phyloP scores from a whole-genome alignment of 2,113 vertebrate species.

The Actenoides hombroni region DNA sequence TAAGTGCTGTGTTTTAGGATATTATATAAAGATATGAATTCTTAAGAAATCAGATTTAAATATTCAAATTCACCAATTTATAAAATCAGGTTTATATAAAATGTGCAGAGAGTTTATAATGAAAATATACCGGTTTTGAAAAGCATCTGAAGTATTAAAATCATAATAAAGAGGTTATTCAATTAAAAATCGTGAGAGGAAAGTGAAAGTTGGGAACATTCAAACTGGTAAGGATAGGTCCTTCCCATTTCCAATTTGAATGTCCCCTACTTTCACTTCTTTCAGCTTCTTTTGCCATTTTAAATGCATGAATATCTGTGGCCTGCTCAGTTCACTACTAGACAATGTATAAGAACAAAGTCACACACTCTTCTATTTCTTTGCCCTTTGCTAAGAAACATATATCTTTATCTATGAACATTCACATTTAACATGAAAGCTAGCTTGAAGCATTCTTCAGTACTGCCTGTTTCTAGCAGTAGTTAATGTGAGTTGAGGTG shows the following conservation, averaged over 20 bases:
- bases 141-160: neutral
- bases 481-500: neutral
- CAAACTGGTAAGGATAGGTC: neutral
- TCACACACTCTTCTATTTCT: neutral
- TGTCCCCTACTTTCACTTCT: neutral
- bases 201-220: neutral
- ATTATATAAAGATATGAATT: neutral
- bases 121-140: neutral
- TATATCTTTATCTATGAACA: neutral
- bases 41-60: neutral
- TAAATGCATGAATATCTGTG: neutral
- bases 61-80: neutral
- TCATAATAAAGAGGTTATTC: neutral
- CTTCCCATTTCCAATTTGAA: neutral
- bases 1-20: neutral
- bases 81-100: neutral
- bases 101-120: neutral
- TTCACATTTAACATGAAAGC: neutral
- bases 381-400: neutral
- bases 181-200: neutral
- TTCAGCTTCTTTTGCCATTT: neutral
- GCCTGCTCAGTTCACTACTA: neutral
- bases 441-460: neutral
- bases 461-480: neutral
- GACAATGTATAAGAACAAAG: neutral